Evolutionary conservation across 2,113 vertebrate species (phyloP).

Genomic region (Vulpes ferrilata): DNA sequence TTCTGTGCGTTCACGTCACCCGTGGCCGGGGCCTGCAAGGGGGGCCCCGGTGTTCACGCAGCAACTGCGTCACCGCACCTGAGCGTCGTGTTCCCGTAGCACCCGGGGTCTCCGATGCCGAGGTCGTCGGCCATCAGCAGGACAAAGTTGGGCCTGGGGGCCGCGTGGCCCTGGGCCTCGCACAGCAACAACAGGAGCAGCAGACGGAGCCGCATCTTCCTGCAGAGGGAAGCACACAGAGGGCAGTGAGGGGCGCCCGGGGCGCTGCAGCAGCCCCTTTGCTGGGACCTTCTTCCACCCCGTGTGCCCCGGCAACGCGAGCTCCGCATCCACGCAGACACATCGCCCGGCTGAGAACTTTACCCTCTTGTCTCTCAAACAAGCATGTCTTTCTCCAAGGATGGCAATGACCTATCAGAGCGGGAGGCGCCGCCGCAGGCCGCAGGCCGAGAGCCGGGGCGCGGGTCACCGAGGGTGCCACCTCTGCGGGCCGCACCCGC

Average conservation of each 20-base stretch:
- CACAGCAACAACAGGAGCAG: constrained; percentile 73
- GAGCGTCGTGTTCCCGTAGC: constrained; percentile 94
- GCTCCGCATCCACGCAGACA: not conserved
- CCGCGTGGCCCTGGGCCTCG: not conserved
- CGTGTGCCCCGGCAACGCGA: rapidly evolving
- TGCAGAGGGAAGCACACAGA: constrained; percentile 57
- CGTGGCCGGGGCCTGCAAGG: rapidly evolving
- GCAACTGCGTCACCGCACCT: constrained; percentile 85
- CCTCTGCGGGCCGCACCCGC: too few relatives aligned
- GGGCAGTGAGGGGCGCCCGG: not conserved
- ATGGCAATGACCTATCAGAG: too few relatives aligned
- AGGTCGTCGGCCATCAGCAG: constrained; percentile 95
- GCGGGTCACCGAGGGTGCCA: too few relatives aligned
- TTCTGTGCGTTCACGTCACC: rapidly evolving
- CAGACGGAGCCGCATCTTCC: constrained; percentile 85
- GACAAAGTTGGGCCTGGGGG: constrained; percentile 88
- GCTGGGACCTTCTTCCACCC: not conserved
- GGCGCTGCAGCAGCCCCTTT: rapidly evolving
- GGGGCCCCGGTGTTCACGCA: rapidly evolving
- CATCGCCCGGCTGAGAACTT: rapidly evolving
- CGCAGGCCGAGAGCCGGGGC: too few relatives aligned
- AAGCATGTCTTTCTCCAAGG: too few relatives aligned
- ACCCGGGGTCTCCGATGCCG: constrained; percentile 94
- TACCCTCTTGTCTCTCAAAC: too few relatives aligned
- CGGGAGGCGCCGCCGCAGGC: too few relatives aligned